Evolutionary conservation across 1,140 invertebrate genomes (phyloP).

Genomic region (Pseudomyrmex pallidus): DNA sequence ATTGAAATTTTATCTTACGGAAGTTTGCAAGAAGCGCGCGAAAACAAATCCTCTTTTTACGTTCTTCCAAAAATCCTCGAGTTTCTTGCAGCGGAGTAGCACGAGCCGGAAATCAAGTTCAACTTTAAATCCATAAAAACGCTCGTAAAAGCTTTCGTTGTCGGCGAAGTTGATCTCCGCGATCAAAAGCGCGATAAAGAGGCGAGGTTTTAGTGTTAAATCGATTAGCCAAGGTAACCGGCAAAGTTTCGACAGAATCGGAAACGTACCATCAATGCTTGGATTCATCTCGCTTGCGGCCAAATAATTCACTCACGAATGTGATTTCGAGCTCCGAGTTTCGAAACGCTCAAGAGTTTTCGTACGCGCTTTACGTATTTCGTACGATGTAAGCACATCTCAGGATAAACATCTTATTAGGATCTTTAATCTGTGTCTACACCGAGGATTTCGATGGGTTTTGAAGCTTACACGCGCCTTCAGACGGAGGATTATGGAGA

Average conservation of each 20-base stretch:
- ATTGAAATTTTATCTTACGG: slow-evolving; percentile 41
- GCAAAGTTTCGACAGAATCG: slow-evolving; percentile 44
- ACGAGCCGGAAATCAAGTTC: background rate
- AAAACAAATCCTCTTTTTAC: slow-evolving; percentile 34
- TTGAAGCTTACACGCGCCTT: background rate
- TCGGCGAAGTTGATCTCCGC: background rate
- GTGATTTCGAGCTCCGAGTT: background rate
- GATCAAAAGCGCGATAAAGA: slow-evolving; percentile 17
- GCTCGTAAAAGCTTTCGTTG: slow-evolving; percentile 23
- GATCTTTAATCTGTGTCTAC: slow-evolving; percentile 36
- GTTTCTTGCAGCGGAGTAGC: background rate
- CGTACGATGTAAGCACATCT: slow-evolving; percentile 7
- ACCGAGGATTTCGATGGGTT: background rate
- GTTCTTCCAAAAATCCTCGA: background rate
- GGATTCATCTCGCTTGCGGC: slow-evolving; percentile 24
- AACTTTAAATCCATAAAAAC: slow-evolving; percentile 24
- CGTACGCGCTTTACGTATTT: background rate
- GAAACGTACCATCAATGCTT: background rate
- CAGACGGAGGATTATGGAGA: background rate
- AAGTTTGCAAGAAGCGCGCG: background rate
- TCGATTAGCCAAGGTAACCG: slow-evolving; percentile 42
- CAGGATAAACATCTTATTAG: slow-evolving; percentile 20
- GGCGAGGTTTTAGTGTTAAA: slow-evolving; percentile 47
- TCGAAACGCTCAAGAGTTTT: slow-evolving; percentile 8
- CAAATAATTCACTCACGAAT: background rate